Evolutionary conservation across 2,113 vertebrate species (phyloP), one percentile per base, ranked within the genome.

Genomic region (Anas platyrhynchos): DNA sequence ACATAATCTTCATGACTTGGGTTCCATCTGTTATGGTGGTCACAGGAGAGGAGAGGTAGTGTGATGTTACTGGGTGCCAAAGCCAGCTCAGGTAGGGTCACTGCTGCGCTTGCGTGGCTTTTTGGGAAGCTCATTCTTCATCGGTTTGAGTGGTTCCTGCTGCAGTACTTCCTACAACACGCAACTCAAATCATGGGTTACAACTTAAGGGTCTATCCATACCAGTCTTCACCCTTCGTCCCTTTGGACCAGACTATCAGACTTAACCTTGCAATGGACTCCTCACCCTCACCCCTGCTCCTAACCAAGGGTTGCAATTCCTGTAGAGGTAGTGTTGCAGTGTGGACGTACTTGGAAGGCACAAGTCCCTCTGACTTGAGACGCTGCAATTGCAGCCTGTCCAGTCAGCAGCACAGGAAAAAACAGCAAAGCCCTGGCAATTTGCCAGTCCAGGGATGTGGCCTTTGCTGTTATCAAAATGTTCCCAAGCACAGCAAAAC

Each of bases 141-240:
- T 43, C 50, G 48, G 7, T 13, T 58, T 59, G 26, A 5, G 22
- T 3, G 8, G 22, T 48, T 91, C 55, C 46, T 54, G 65, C 44
- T 58, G 2, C 1, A 32, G 21, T 1, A 6, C 17, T 43, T 86
- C 29, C 26, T 23, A 6, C 2, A 80, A 41, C 25, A 27, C 0
- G 0, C 9, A 63, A 41, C 13, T 72, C 36, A 63, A 43, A 46
- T 32, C 52, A 54, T 0, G 2, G 17, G 4, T 48, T 79, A 67
- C 8, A 90, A 8, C 4, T 55, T n/a, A 31, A 66, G 52, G 18
- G 31, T 50, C 67, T 26, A 75, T 20, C 26, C 27, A n/a, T 41
- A 59, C 23, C 13, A 31, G 21, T 61, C 27, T 27, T 29, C 23
- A 7, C 0, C 0, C 4, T 11, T 21, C 21, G 15, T 27, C 9